phyloP scores from a whole-genome alignment of 2,888 invertebrate genomes.

The Drosophila paracracens region DNA sequence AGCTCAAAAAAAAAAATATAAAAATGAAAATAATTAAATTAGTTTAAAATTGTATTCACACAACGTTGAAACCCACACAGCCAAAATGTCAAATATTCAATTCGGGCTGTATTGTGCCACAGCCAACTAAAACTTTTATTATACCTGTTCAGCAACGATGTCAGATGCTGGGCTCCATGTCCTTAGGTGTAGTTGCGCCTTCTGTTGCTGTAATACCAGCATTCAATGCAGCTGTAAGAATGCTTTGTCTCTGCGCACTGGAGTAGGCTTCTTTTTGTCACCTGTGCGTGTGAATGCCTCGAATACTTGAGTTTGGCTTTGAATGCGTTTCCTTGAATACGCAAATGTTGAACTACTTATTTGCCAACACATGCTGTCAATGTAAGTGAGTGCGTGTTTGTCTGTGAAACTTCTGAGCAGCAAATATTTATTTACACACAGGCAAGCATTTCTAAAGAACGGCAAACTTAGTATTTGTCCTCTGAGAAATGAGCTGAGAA shows the following conservation, averaged over 20 bases:
- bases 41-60: constrained; percentile 33
- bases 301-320: constrained; percentile 58
- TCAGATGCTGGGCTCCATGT: constrained; percentile 25
- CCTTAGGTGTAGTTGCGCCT: constrained; percentile 19
- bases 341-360: constrained; percentile 66
- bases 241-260: constrained; percentile 44
- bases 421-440: constrained; percentile 36
- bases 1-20: not conserved
- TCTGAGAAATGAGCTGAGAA: constrained; percentile 17
- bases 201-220: constrained; percentile 52
- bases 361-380: constrained; percentile 37
- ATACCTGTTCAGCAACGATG: constrained; percentile 49
- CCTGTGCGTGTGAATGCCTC: constrained; percentile 69
- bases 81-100: constrained; percentile 17
- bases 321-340: constrained; percentile 57
- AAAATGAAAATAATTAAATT: constrained; percentile 63
- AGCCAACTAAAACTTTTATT: constrained; percentile 60
- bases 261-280: constrained; percentile 58
- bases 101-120: constrained; percentile 11
- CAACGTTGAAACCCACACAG: constrained; percentile 5
- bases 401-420: constrained; percentile 20
- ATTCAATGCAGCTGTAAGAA: constrained; percentile 42
- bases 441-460: constrained; percentile 20
- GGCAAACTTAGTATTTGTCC: constrained; percentile 20
- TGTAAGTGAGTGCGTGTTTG: constrained; percentile 13